These are phyloP conservation scores for Villa cingulata DNA, from an alignment of 2,888 invertebrate genomes.

Conservation along the genomic window DNA sequence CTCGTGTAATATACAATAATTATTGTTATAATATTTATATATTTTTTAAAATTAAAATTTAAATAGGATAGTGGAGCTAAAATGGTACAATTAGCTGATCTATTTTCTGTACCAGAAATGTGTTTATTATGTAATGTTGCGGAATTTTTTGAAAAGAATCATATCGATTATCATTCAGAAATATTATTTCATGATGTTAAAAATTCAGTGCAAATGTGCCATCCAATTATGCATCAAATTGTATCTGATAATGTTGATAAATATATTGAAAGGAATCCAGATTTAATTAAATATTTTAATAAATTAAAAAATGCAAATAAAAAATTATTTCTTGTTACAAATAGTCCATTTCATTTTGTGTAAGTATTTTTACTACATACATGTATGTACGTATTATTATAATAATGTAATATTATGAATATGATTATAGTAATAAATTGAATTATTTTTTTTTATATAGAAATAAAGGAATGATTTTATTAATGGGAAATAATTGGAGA, in stretches of 20 bases:
- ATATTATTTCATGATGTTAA: slow-evolving; percentile 89
- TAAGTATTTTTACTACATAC: too few species aligned
- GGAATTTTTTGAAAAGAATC: slow-evolving; percentile 78
- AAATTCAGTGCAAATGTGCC: slow-evolving; percentile 76
- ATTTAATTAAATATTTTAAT: slow-evolving; percentile 60
- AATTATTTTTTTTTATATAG: slow-evolving; percentile 40
- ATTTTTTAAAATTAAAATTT: slow-evolving; percentile 3
- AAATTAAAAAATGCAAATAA: slow-evolving; percentile 61
- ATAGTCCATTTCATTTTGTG: slow-evolving; percentile 94
- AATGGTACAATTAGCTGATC: slow-evolving; percentile 91
- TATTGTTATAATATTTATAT: slow-evolving; percentile 38
- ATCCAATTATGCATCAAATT: slow-evolving; percentile 77
- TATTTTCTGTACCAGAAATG: slow-evolving; percentile 96
- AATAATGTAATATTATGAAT: too few species aligned
- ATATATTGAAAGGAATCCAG: slow-evolving; percentile 63
- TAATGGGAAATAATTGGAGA: slow-evolving; percentile 80
- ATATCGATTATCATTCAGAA: slow-evolving; percentile 89
- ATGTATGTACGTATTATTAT: too few species aligned
- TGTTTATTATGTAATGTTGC: slow-evolving; percentile 84
- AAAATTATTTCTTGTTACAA: slow-evolving; percentile 89
- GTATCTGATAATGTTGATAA: slow-evolving; percentile 70
- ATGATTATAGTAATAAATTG: too few species aligned
- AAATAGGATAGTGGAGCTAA: slow-evolving; percentile 37
- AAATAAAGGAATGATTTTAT: slow-evolving; percentile 78
- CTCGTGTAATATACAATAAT: not conserved